Evolutionary conservation across 1,140 invertebrate genomes (phyloP).

Genomic region (Chrysomallon squamiferum): DNA sequence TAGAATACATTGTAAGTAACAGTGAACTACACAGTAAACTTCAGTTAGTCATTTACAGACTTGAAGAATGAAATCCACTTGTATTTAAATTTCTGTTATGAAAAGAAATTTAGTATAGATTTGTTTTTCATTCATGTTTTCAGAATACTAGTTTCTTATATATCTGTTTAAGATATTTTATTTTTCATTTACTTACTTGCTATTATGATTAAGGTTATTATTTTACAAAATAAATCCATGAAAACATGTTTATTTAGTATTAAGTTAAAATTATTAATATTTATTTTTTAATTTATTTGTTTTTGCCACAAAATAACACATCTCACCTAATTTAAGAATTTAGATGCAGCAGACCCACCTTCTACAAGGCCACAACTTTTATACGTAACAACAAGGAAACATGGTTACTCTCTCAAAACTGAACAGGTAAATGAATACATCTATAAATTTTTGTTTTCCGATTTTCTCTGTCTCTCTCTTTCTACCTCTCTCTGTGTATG

Average conservation of each 20-base stretch:
- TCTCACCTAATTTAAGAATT: slow-evolving; percentile 57
- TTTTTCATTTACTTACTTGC: not conserved
- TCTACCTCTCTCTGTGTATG: not conserved
- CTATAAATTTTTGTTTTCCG: too few relatives aligned
- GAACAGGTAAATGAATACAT: slow-evolving; percentile 8
- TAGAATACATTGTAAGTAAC: slow-evolving; percentile 50
- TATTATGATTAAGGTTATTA: too few relatives aligned
- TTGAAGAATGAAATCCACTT: not conserved
- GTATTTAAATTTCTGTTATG: not conserved
- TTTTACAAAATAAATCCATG: too few relatives aligned
- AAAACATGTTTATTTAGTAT: too few relatives aligned
- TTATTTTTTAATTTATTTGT: too few relatives aligned
- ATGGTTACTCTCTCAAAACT: slow-evolving; percentile 9
- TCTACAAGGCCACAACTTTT: slow-evolving; percentile 66
- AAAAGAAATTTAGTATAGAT: not conserved
- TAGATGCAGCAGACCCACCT: slow-evolving; percentile 67
- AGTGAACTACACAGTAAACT: too few relatives aligned
- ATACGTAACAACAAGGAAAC: slow-evolving; percentile 55
- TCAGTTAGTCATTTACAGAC: not conserved
- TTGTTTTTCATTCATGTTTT: not conserved
- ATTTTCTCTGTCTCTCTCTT: too few relatives aligned
- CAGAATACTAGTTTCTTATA: not conserved
- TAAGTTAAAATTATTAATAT: too few relatives aligned
- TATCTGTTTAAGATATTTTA: not conserved
- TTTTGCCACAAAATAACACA: too few relatives aligned